A percentile compares a stretch with the other conserved stretches of the same genome.
Conservation (phyloP, 2,113 vertebrate species). For the Machaerirhynchus nigripectus region DNA sequence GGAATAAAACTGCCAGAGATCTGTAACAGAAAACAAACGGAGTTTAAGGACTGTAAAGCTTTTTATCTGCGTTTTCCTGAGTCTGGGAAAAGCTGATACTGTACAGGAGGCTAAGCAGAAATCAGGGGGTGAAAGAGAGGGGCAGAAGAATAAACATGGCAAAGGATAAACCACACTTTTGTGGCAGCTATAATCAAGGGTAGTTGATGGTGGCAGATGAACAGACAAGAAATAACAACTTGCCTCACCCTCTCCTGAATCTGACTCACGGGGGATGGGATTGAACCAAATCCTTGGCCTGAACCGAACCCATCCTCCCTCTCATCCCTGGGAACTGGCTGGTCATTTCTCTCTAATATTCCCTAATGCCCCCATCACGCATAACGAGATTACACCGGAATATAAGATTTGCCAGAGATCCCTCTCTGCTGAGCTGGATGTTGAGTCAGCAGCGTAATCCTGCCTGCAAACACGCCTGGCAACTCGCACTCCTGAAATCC, state of each 20-base stretch:
- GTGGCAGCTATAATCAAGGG: neutral
- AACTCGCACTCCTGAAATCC: neutral
- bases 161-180: neutral
- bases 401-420: neutral
- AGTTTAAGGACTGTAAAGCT: neutral
- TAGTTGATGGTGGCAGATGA: neutral
- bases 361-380: neutral
- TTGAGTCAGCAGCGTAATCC: slow-evolving; percentile 2
- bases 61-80: neutral
- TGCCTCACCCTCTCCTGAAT: neutral
- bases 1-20: neutral
- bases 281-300: neutral
- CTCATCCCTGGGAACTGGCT: neutral
- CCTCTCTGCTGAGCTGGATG: neutral
- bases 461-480: neutral
- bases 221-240: neutral
- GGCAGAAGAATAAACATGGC: neutral
- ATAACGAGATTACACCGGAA: neutral
- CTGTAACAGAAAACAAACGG: fast-evolving
- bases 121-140: neutral
- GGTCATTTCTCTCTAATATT: neutral
- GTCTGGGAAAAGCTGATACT: neutral
- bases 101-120: neutral
- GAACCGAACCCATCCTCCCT: neutral
- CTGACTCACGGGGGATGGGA: neutral